Evolutionary conservation across 2,797 vertebrate species (phyloP).

Genomic region (Hippopotamyrus pictus): DNA sequence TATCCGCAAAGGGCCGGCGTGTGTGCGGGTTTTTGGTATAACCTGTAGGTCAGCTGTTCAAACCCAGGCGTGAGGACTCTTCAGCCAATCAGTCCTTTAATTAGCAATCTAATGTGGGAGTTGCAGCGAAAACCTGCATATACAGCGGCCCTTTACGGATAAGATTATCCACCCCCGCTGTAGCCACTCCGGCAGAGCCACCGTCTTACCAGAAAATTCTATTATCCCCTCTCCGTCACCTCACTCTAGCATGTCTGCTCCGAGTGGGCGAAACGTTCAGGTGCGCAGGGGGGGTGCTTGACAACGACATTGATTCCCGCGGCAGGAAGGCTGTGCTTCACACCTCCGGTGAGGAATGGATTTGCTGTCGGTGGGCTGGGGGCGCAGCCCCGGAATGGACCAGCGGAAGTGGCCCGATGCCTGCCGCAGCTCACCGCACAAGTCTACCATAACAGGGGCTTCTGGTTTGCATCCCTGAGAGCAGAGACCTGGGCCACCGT

Average conservation of each 20-base stretch:
- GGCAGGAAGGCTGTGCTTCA: neutral
- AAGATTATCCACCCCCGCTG: neutral
- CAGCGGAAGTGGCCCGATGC: neutral
- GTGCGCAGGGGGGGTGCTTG: neutral
- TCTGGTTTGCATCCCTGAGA: neutral
- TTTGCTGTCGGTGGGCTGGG: neutral
- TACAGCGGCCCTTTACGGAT: neutral
- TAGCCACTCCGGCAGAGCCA: neutral
- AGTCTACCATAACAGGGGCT: no score
- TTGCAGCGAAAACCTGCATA: neutral
- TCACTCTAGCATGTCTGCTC: slow-evolving; percentile 10
- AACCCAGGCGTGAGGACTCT: neutral
- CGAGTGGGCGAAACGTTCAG: neutral
- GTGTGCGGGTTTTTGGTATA: neutral
- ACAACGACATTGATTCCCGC: slow-evolving; percentile 1
- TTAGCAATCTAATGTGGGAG: neutral
- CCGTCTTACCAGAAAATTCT: neutral
- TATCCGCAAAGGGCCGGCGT: neutral
- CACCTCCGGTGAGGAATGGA: neutral
- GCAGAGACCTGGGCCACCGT: neutral
- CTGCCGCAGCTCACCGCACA: neutral
- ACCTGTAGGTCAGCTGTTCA: neutral
- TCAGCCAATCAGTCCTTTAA: neutral
- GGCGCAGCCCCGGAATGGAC: neutral
- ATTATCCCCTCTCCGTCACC: neutral